phyloP scores from a whole-genome alignment of 2,113 vertebrate genomes.

The Lepidothrix coronata region DNA sequence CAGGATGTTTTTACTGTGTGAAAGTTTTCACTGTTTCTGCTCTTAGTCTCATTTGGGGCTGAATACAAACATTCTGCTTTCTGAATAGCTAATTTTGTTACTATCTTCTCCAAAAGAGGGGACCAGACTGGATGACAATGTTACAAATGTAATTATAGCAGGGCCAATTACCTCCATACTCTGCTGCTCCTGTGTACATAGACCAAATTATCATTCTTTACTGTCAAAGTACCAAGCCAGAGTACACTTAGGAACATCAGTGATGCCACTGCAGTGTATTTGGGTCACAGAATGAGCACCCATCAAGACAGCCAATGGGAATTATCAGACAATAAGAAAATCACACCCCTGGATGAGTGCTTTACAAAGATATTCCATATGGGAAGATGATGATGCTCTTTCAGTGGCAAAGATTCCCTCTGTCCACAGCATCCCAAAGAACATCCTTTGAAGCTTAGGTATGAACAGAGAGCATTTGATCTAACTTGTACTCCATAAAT shows the following conservation, averaged over 20 bases:
- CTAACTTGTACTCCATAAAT: not conserved
- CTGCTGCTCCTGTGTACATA: not conserved
- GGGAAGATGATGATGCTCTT: not conserved
- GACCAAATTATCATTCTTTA: not conserved
- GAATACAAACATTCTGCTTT: not conserved
- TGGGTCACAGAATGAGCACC: not conserved
- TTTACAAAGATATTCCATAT: not conserved
- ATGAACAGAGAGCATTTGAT: not conserved
- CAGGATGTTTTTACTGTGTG: not conserved
- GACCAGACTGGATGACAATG: not conserved
- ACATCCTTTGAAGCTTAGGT: not conserved
- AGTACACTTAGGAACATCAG: not conserved
- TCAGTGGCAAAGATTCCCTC: not conserved
- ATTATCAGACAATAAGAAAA: not conserved
- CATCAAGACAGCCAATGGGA: not conserved
- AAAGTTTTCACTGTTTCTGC: not conserved
- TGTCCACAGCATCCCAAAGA: not conserved
- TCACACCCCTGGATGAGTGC: not conserved
- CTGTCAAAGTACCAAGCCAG: not conserved
- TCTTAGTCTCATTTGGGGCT: not conserved
- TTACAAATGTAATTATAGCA: not conserved
- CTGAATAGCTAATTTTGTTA: not conserved
- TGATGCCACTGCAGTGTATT: not conserved
- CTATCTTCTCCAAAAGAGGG: not conserved
- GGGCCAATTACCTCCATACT: not conserved